These are phyloP conservation scores for Baryphthengus martii DNA, from an alignment of 2,113 vertebrate species.

Conservation along the genomic window DNA sequence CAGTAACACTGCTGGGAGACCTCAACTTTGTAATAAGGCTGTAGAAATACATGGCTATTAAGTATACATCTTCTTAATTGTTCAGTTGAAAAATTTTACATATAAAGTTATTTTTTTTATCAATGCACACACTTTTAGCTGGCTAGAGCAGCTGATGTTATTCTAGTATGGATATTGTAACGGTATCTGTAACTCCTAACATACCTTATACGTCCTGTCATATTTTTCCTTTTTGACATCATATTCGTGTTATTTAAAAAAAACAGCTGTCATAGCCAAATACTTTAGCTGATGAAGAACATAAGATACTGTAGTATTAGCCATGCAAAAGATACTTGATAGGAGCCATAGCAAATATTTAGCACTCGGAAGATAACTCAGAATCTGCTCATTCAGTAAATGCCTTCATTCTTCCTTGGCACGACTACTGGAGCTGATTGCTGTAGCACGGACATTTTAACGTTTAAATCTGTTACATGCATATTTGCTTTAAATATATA, in stretches of 20 bases:
- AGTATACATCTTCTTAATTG: neutral
- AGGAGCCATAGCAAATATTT: conserved; percentile 65
- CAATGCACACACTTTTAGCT: neutral
- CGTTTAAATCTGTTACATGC: conserved; percentile 3
- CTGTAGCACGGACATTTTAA: neutral
- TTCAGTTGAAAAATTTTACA: neutral
- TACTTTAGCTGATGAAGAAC: conserved; percentile 67
- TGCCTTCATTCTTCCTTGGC: conserved; percentile 59
- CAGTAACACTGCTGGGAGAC: neutral
- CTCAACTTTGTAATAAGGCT: neutral
- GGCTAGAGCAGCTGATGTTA: neutral
- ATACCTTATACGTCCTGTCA: conserved; percentile 24
- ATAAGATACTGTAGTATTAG: conserved; percentile 61
- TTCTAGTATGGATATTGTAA: neutral
- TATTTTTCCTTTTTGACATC: conserved; percentile 56
- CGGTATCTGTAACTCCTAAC: neutral
- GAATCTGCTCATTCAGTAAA: conserved; percentile 71
- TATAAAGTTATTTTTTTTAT: neutral
- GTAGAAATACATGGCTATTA: neutral
- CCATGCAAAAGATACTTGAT: conserved; percentile 68
- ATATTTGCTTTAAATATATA: conserved; percentile 45
- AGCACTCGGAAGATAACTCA: conserved; percentile 57
- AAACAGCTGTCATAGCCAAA: conserved; percentile 63
- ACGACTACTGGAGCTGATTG: neutral
- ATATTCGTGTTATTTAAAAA: conserved; percentile 60